Conservation (phyloP, 2,888 invertebrate genomes). For the Alloplasta piceator region DNA sequence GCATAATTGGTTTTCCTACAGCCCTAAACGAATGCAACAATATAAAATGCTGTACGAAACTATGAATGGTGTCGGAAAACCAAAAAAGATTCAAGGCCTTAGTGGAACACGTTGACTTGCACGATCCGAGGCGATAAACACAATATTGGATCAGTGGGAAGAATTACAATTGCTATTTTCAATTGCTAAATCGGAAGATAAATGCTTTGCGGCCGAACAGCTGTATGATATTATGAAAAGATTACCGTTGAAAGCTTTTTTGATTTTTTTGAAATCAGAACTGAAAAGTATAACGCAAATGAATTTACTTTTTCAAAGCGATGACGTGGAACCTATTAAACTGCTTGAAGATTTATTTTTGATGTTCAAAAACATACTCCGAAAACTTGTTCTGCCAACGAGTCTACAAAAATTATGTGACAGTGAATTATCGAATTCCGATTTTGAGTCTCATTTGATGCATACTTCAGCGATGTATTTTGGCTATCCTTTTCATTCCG, state of each 20-base stretch:
- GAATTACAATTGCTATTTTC: constrained; percentile 71
- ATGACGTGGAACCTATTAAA: constrained; percentile 68
- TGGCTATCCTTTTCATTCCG: constrained; percentile 67
- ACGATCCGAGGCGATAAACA: constrained; percentile 66
- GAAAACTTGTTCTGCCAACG: constrained; percentile 68
- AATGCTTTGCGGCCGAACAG: constrained; percentile 49
- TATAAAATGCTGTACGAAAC: constrained; percentile 68
- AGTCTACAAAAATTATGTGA: constrained; percentile 68
- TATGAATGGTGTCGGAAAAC: constrained; percentile 59
- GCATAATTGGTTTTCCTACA: constrained; percentile 73
- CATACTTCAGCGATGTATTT: constrained; percentile 71
- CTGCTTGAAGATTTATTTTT: constrained; percentile 67
- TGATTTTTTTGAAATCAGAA: constrained; percentile 32
- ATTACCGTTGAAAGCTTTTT: constrained; percentile 10
- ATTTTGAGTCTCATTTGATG: constrained; percentile 71
- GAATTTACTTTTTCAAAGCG: constrained; percentile 70
- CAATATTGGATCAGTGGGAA: constrained; percentile 74
- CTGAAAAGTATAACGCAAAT: constrained; percentile 64
- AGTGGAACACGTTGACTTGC: constrained; percentile 69
- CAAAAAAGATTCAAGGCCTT: constrained; percentile 68
- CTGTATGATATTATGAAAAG: constrained; percentile 13
- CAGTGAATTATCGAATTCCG: constrained; percentile 66
- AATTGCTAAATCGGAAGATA: constrained; percentile 67
- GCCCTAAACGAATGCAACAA: constrained; percentile 68
- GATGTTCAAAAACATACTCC: constrained; percentile 60